Evolutionary conservation across 2,888 invertebrate genomes (phyloP).

Genomic region (Apotomis turbidana): DNA sequence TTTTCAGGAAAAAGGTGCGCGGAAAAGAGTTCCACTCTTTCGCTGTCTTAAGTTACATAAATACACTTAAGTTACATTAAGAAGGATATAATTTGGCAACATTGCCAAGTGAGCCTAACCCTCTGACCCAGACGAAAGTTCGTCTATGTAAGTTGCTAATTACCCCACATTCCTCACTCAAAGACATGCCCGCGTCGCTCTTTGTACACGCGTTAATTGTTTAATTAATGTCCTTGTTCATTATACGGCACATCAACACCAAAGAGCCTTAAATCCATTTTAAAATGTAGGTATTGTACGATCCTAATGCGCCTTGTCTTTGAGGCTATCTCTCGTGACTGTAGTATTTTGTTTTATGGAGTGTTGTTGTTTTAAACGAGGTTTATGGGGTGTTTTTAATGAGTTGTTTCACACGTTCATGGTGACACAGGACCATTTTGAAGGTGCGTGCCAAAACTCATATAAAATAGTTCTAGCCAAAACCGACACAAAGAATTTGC

Average conservation of each 20-base stretch:
- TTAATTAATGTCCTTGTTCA: constrained; percentile 36
- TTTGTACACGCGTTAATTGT: constrained; percentile 52
- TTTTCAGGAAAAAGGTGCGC: too few relatives aligned
- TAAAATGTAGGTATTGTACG: not conserved
- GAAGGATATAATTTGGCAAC: too few relatives aligned
- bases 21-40: too few relatives aligned
- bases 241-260: constrained; percentile 7
- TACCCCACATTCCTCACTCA: constrained; percentile 73
- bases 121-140: constrained; percentile 14
- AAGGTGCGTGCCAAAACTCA: too few relatives aligned
- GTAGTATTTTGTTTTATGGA: not conserved
- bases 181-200: constrained; percentile 58
- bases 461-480: too few relatives aligned
- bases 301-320: not conserved
- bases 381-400: not conserved
- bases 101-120: not conserved
- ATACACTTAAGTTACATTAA: too few relatives aligned
- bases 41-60: too few relatives aligned
- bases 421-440: too few relatives aligned
- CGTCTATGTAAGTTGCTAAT: constrained; percentile 73
- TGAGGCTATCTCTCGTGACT: not conserved
- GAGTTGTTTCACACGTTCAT: not conserved
- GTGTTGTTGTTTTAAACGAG: too few relatives aligned
- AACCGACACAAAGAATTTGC: too few relatives aligned
- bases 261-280: not conserved